Percentiles rank a stretch among this genome's conserved stretches.
Evolutionary conservation across 2,113 vertebrate species (phyloP).

Genomic region (Chlorodrepanis virens): DNA sequence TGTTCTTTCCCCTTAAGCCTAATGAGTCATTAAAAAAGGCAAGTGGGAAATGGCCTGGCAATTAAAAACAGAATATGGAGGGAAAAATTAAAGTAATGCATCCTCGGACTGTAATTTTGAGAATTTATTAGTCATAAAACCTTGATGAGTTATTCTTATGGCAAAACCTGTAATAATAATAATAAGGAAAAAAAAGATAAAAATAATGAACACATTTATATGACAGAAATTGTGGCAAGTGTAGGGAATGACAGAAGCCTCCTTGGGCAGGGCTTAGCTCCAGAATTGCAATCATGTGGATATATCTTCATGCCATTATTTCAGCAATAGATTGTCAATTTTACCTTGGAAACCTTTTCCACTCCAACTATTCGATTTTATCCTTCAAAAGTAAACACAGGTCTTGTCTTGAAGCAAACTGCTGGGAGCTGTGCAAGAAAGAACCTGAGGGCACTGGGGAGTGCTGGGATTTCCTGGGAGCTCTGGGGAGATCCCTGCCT

Average conservation of each 20-base stretch:
- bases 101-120: conserved; percentile 64
- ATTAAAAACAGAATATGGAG: conserved; percentile 54
- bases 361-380: neutral
- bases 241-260: conserved; percentile 15
- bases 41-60: conserved; percentile 51
- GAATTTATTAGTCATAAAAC: conserved; percentile 62
- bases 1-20: conserved; percentile 53
- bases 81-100: conserved; percentile 59
- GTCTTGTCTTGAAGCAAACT: neutral
- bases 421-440: neutral
- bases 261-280: neutral
- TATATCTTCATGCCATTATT: neutral
- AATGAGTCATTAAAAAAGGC: conserved; percentile 54
- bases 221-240: conserved; percentile 20
- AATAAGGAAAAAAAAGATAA: neutral
- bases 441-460: neutral
- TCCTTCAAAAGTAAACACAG: neutral
- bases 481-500: neutral
- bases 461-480: neutral
- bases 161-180: conserved; percentile 44
- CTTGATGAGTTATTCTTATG: conserved; percentile 65
- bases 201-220: conserved; percentile 21
- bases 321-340: neutral
- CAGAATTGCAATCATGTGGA: conserved; percentile 5
- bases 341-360: conserved; percentile 4